Conservation (phyloP, 2,888 invertebrate genomes). For the Drosophila rellima region DNA sequence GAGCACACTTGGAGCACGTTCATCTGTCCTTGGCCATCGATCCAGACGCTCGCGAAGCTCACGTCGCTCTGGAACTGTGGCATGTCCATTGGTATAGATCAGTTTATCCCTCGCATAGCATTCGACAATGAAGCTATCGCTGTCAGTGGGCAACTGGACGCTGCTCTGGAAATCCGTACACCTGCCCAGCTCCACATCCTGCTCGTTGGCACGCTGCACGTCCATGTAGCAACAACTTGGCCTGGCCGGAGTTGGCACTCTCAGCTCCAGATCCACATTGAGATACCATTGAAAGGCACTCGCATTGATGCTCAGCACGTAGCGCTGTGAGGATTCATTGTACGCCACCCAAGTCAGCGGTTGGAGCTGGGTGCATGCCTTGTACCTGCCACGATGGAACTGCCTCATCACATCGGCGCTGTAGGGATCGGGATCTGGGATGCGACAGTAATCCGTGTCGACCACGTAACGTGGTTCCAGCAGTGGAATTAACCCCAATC, state of each 20-base stretch:
- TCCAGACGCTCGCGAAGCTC: slow-evolving; percentile 86
- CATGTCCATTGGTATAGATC: slow-evolving; percentile 86
- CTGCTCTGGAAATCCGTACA: slow-evolving; percentile 86
- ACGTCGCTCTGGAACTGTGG: slow-evolving; percentile 87
- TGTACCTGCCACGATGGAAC: slow-evolving; percentile 87
- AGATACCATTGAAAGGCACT: slow-evolving; percentile 61
- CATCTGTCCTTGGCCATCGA: slow-evolving; percentile 55
- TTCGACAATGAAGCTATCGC: slow-evolving; percentile 86
- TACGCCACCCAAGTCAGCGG: slow-evolving; percentile 81
- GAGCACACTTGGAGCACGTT: slow-evolving; percentile 82
- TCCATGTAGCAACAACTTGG: slow-evolving; percentile 82
- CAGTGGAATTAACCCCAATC: not conserved
- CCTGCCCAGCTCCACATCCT: slow-evolving; percentile 64
- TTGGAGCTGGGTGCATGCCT: slow-evolving; percentile 85
- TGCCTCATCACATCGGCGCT: slow-evolving; percentile 86
- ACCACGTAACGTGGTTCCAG: slow-evolving; percentile 73
- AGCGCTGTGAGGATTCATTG: slow-evolving; percentile 63
- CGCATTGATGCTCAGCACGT: slow-evolving; percentile 75
- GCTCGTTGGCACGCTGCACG: slow-evolving; percentile 77
- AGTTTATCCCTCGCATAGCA: slow-evolving; percentile 85
- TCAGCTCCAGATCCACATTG: slow-evolving; percentile 39
- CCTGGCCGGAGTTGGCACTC: slow-evolving; percentile 18
- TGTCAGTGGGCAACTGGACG: slow-evolving; percentile 81
- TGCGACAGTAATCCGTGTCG: slow-evolving; percentile 88
- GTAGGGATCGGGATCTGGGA: slow-evolving; percentile 88